Percentiles rank a stretch among this genome's conserved stretches.
These are phyloP conservation scores for Spodoptera litura DNA, from an alignment of 1,140 invertebrate genomes.

Conservation along the genomic window DNA sequence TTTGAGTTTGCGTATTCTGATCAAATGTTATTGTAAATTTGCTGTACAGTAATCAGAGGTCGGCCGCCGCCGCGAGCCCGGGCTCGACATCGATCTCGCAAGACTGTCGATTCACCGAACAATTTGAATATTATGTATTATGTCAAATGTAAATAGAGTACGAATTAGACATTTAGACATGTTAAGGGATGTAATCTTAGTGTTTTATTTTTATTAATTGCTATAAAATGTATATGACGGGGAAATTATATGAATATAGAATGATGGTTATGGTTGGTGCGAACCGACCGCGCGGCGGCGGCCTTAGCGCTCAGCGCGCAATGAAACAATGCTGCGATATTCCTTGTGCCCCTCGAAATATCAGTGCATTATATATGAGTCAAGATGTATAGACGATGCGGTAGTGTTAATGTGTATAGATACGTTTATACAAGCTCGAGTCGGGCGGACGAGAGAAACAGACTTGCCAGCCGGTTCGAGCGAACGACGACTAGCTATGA, in stretches of 20 bases:
- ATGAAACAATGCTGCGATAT: conserved; percentile 82
- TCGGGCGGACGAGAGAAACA: conserved; percentile 70
- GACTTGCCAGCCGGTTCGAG: conserved; percentile 81
- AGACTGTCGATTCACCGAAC: conserved; percentile 78
- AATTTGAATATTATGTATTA: conserved; percentile 81
- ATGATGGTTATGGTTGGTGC: conserved; percentile 52
- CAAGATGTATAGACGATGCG: conserved; percentile 80
- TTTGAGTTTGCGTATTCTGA: conserved; percentile 83
- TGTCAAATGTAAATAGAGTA: conserved; percentile 83
- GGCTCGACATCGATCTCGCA: conserved; percentile 61
- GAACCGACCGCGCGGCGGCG: conserved; percentile 64
- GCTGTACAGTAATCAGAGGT: conserved; percentile 75
- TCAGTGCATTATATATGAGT: conserved; percentile 83
- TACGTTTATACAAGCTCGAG: conserved; percentile 81
- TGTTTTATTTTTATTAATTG: conserved; percentile 75
- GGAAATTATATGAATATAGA: conserved; percentile 56
- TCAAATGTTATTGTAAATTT: conserved; percentile 84
- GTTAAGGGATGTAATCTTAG: conserved; percentile 80
- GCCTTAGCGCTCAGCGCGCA: conserved; percentile 49
- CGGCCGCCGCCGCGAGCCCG: conserved; percentile 61
- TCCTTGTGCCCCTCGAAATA: conserved; percentile 83
- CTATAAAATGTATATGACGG: conserved; percentile 62
- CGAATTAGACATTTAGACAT: conserved; percentile 79
- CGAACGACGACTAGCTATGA: conserved; percentile 85
- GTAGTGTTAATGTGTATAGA: conserved; percentile 84